Evolutionary conservation across 2,888 invertebrate species (phyloP), one percentile per base, ranked within the genome.

Genomic region (Melolontha melolontha): DNA sequence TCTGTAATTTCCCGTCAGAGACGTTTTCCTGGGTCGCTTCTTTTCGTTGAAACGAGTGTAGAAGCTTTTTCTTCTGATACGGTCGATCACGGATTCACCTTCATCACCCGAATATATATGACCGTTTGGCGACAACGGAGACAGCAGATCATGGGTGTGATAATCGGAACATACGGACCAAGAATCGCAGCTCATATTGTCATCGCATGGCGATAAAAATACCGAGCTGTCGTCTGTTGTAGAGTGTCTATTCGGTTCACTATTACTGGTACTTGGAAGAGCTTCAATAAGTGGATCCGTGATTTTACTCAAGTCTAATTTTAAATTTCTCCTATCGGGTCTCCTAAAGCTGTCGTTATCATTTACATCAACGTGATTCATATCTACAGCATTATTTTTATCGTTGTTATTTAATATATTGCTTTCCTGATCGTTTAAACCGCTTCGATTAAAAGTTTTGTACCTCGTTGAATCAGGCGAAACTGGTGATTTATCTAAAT

Each of bases 11-110:
- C 8, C 90, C 89, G 70, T 71, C 72, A 91, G 83, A 75, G 87
- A 90, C 76, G 90, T 90, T 77, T 90, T 91, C 71, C 92, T 86
- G 69, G 89, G 86, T 72, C 88, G 88, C 76, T 92, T 92, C 79
- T 92, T 90, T 78, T 95, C 94, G 80, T 96, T 95, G 80, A 96
- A 96, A 74, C 95, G 87, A 11, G 92, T 90, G 79, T 95, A 96
- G 83, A 94, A 96, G 81, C 95, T 95, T 81, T 95, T 94, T 39
- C 96, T 87, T 74, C 93, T 87, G 76, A 96, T 96, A 76, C 96
- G 87, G 78, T 96, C 96, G 62, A 91, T 91, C 47, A 96, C 90
- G 68, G 93, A 94, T 68, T 90, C 85, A 67, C 83, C 84, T 54
- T 86, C 86, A 73, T 87, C 86, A 7, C 82, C 83, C 7, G 85